Evolutionary conservation across 1,140 invertebrate species (phyloP).

Genomic region (Gonioctena quinquepunctata): DNA sequence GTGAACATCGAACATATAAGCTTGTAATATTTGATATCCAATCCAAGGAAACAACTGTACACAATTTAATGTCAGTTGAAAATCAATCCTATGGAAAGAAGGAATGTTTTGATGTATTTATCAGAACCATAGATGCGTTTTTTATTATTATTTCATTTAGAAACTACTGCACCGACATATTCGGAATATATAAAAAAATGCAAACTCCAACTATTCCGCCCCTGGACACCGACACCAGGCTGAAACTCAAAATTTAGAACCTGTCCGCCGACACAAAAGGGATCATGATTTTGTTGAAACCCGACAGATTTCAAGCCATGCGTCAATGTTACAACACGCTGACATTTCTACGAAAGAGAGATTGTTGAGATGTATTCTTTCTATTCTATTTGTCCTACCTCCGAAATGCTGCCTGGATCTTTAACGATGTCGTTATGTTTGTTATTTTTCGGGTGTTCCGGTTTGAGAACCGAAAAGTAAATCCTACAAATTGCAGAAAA

Average conservation of each 20-base stretch:
- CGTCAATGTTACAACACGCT: conserved; percentile 19
- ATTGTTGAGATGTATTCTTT: conserved; percentile 20
- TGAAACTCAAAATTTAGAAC: neutral
- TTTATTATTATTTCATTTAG: no score
- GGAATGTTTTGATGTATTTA: no score
- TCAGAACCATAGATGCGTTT: no score
- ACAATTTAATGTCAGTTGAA: no score
- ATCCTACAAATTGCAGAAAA: conserved; percentile 16
- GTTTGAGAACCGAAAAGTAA: neutral
- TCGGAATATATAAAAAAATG: no score
- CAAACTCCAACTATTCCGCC: neutral
- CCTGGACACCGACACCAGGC: neutral
- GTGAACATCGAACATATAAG: no score
- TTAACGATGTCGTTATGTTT: conserved; percentile 16
- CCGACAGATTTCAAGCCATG: conserved; percentile 13
- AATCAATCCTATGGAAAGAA: no score
- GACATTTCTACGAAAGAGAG: conserved; percentile 18
- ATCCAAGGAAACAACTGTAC: no score
- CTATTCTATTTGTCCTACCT: neutral
- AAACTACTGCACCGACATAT: no score
- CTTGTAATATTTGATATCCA: no score
- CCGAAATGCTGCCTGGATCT: neutral
- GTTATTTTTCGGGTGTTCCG: conserved; percentile 15
- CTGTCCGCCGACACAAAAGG: conserved; percentile 22
- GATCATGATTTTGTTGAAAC: conserved; percentile 20